Conservation (phyloP, 2,113 vertebrate species). For the Oncorhynchus tshawytscha region DNA sequence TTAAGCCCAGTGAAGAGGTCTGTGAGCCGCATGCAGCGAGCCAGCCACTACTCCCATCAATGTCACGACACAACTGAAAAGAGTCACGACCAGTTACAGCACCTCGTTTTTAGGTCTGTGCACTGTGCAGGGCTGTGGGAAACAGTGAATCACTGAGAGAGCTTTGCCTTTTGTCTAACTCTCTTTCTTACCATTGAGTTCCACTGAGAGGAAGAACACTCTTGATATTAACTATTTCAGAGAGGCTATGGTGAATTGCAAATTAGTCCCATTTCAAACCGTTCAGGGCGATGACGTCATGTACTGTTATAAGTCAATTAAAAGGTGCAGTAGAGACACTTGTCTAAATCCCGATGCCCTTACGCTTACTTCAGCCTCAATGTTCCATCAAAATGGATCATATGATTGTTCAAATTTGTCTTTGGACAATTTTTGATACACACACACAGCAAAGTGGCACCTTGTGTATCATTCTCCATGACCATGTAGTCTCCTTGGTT, state of each 20-base stretch:
- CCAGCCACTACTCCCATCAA: constrained; percentile 41
- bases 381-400: too few relatives aligned
- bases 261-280: too few relatives aligned
- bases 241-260: constrained; percentile 10
- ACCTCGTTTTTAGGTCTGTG: constrained; percentile 18
- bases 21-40: constrained; percentile 19
- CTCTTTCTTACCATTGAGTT: constrained; percentile 41
- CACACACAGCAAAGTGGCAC: too few relatives aligned
- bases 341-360: too few relatives aligned
- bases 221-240: constrained; percentile 35
- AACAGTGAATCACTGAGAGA: constrained; percentile 44
- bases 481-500: too few relatives aligned
- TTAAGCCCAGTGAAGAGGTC: constrained; percentile 49
- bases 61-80: constrained; percentile 52
- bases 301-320: too few relatives aligned
- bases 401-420: too few relatives aligned
- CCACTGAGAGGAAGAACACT: constrained; percentile 20
- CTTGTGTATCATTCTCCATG: too few relatives aligned
- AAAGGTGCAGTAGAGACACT: too few relatives aligned
- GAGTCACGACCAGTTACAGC: constrained; percentile 49
- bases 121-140: constrained; percentile 24
- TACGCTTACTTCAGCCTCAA: too few relatives aligned
- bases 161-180: constrained; percentile 40
- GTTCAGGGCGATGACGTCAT: too few relatives aligned
- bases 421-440: too few relatives aligned